These are phyloP conservation scores for Clarias platycephalus DNA, from an alignment of 2,797 vertebrate species.

Conservation along the genomic window DNA sequence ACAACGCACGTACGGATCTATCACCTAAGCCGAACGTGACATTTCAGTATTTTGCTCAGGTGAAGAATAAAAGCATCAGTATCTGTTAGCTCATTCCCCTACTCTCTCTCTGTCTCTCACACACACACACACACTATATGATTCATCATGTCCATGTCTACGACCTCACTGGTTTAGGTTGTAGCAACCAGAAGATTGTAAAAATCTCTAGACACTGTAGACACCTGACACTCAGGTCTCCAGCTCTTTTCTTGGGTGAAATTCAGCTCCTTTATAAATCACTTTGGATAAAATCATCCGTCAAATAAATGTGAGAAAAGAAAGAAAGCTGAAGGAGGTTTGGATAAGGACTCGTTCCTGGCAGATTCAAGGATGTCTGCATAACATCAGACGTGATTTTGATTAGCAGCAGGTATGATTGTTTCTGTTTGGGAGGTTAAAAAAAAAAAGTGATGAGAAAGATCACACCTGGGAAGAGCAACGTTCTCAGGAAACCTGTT, in stretches of 20 bases:
- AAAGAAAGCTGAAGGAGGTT: neutral
- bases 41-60: conserved; percentile 27
- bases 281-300: neutral
- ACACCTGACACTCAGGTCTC: neutral
- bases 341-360: neutral
- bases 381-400: conserved; percentile 14
- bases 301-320: neutral
- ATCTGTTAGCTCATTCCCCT: conserved; percentile 43
- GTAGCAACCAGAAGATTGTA: neutral
- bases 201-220: neutral
- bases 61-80: conserved; percentile 47
- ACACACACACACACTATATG: neutral
- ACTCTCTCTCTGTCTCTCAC: neutral
- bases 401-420: conserved; percentile 29
- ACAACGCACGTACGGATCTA: neutral
- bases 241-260: neutral
- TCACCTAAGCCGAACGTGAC: conserved; percentile 24
- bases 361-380: neutral
- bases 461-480: conserved; percentile 53
- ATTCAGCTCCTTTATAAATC: neutral
- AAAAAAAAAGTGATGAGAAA: conserved; percentile 52
- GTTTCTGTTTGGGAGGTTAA: conserved; percentile 28
- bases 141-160: neutral
- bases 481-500: conserved; percentile 66
- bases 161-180: neutral